Conservation (phyloP, 2,113 vertebrate genomes). For the Regulus satrapa region DNA sequence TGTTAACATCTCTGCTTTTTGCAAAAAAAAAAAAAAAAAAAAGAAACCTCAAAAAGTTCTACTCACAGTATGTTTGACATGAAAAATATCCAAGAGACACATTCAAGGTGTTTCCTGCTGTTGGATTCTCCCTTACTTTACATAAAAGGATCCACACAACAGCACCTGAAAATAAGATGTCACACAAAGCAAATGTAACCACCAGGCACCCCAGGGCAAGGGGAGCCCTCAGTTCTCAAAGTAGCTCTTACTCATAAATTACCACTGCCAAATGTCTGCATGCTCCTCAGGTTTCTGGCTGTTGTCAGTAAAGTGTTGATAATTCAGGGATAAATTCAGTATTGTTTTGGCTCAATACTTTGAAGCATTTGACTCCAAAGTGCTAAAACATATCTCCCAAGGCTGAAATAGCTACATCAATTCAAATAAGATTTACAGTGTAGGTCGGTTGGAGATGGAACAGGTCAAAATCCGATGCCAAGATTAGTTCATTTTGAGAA, state of each 20-base stretch:
- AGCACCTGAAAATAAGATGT: neutral
- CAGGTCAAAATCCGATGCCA: neutral
- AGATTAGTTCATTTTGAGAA: neutral
- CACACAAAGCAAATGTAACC: neutral
- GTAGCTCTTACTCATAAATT: neutral
- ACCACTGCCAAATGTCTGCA: neutral
- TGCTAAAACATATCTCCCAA: neutral
- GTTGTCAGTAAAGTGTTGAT: neutral
- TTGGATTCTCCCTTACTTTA: neutral
- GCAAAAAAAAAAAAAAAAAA: neutral
- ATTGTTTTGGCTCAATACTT: neutral
- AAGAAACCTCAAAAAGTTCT: neutral
- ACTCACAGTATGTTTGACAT: neutral
- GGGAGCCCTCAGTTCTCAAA: neutral
- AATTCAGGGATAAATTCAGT: neutral
- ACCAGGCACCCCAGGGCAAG: fast-evolving
- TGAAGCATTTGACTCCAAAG: neutral
- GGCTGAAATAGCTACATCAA: neutral
- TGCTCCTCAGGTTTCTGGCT: neutral
- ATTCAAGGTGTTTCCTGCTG: neutral
- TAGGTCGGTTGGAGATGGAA: neutral
- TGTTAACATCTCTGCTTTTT: neutral
- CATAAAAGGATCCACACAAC: neutral
- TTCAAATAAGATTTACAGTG: neutral
- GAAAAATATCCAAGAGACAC: neutral